Evolutionary conservation across 1,140 invertebrate genomes (phyloP), one percentile per base, ranked within the genome.

Genomic region (Drosophila micromelanica): DNA sequence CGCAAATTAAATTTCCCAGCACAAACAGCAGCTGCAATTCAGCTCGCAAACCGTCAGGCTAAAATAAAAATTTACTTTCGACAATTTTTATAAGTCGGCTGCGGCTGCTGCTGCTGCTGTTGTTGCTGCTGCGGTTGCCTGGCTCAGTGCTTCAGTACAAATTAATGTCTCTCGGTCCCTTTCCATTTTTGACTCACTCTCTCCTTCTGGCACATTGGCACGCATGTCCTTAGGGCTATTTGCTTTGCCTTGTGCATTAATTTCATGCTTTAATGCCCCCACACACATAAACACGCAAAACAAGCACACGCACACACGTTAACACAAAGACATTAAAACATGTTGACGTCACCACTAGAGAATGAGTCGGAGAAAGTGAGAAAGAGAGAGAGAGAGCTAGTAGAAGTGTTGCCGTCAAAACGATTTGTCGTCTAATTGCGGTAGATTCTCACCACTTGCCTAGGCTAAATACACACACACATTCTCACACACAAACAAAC

Each of bases 191-290:
- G 27, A 40, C 37, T 42, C 52, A 7, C 51, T 9, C 43, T 37
- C 51, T 15, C 30, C 5, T 38, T n/a, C 37, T 60, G 17, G 13
- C 20, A 30, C n/a, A n/a, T 20, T 51, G 57, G 62, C 63, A 73
- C 63, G 55, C 55, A 54, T 77, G 75, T 78, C 75, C 75, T 75
- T 75, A 70, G 64, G 75, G 72, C 65, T 78, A 75, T 78, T 70
- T 71, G 60, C 72, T 71, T 57, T 78, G 75, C 45, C 65, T 74
- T 78, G 75, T 78, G 72, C 72, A 78, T 78, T 78, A 78, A 78
- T 78, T 78, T 78, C 75, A 78, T 78, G 75, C 75, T 75, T 78
- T 78, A 78, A 78, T 78, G 75, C 75, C 60, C 56, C 52, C 38
- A 59, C 70, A 73, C 57, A 72, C 49, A 65, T 13, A 46, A 48